Evolutionary conservation across 30 jellyfish, hydroid and myxozoan genomes (phyloP), one percentile per base, ranked within the genome.

Genomic region (Aurelia sp.): DNA sequence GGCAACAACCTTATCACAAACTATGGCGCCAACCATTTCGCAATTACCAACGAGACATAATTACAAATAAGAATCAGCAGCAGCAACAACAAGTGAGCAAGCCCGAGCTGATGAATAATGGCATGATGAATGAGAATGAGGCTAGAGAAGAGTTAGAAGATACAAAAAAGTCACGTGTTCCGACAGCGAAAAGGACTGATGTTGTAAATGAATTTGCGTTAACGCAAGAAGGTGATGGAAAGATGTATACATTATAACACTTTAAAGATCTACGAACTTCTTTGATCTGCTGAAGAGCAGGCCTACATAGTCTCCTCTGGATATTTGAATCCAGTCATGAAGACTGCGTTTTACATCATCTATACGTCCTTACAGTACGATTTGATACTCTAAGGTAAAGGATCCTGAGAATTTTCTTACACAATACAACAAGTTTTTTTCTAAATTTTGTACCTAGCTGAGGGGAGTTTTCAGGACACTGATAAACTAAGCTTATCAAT

Each of bases 141-240:
- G 85, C 23, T 72, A 60, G 93, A 65, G 95, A 86, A 48, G 95
- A 86, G 66, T 44, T 86, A 71, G 95, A 86, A 66, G 95, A 86
- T 66, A 74, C 80, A 18, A 86, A 86, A 74, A 86, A 76, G 52
- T 86, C 95, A 11, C 40, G 69, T 16, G 95, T 86, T 35, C 95
- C 95, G 13, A 86, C 51, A 74, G 64, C 33, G 22, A 41, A 41
- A 62, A 70, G 73, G 23, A 41, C 69, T 59, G 69, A 11, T 8
- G 23, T 59, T 13, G 69, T 59, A 37, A 6, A 30, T 35, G 13
- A 17, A 64, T 35, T 18, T 21, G 66, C 16, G 53, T 18, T 9
- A 72, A 8, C 13, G 6, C 79, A 50, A 19, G 52, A 62, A 47
- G 65, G 35, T 48, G 71, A 62, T 21, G 58, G 71, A 73, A 70